Conservation (phyloP, 1,140 invertebrate genomes). For the Conopomorpha cramerella region DNA sequence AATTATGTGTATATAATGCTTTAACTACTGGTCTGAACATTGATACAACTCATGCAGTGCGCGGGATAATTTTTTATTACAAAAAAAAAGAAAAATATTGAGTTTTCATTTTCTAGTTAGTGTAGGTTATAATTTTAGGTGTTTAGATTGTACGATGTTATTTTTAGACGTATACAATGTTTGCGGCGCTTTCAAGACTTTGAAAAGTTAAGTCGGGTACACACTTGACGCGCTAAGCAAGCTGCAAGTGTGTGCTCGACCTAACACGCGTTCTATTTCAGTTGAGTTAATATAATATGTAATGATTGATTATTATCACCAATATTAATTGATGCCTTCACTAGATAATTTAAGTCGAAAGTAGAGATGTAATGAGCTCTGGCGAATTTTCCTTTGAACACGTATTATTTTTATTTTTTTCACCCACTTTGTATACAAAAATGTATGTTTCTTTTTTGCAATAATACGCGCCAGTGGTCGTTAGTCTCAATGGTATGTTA, state of each 20-base stretch:
- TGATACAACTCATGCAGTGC: no score
- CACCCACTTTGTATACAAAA: no score
- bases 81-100: no score
- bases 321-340: slow-evolving; percentile 46
- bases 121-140: slow-evolving; percentile 47
- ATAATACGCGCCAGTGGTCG: no score
- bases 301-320: slow-evolving; percentile 23
- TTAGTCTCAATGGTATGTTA: no score
- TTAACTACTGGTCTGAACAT: slow-evolving; percentile 17
- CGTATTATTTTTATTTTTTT: slow-evolving; percentile 4
- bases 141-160: slow-evolving; percentile 31
- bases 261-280: slow-evolving; percentile 23
- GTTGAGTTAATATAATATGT: slow-evolving; percentile 29
- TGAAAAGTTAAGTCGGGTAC: no score
- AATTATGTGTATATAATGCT: slow-evolving; percentile 59
- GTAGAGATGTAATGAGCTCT: slow-evolving; percentile 5
- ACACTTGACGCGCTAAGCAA: no score
- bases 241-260: slow-evolving; percentile 34
- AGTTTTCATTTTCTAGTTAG: slow-evolving; percentile 29
- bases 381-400: slow-evolving; percentile 2
- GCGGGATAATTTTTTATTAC: no score
- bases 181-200: no score
- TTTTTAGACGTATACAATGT: slow-evolving; percentile 12
- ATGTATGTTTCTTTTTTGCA: no score
- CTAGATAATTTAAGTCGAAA: slow-evolving; percentile 25